These are phyloP conservation scores for Holcopasites calliopsidis DNA, from an alignment of 1,140 invertebrate genomes.

Conservation along the genomic window DNA sequence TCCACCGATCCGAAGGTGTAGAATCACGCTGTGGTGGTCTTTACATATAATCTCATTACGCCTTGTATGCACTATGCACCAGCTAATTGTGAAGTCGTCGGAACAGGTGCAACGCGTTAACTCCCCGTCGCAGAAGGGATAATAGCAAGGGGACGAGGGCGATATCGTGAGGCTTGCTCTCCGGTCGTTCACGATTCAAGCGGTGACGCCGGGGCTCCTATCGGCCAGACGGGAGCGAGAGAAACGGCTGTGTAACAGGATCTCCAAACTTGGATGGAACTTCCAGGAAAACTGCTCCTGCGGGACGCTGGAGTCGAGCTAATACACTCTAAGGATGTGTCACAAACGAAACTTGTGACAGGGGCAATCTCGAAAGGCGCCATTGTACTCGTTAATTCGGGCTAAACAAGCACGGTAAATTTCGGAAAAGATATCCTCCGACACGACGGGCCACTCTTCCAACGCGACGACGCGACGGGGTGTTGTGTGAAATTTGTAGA, in stretches of 20 bases:
- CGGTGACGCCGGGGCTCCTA: background rate
- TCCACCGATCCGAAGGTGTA: no score
- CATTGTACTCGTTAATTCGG: conserved; percentile 31
- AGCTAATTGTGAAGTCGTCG: conserved; percentile 16
- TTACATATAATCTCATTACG: no score
- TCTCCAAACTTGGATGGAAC: conserved; percentile 62
- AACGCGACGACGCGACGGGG: background rate
- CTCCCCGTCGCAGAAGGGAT: conserved; percentile 13
- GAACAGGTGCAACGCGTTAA: conserved; percentile 27
- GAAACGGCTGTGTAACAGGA: conserved; percentile 26
- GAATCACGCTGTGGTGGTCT: no score
- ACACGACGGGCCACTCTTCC: background rate
- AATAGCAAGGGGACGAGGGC: conserved; percentile 27
- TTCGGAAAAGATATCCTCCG: conserved; percentile 17
- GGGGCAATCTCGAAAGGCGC: conserved; percentile 32
- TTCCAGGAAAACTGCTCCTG: conserved; percentile 60
- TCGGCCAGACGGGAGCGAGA: conserved; percentile 51
- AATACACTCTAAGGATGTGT: conserved; percentile 48
- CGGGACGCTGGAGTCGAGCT: conserved; percentile 45
- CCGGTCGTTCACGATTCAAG: conserved; percentile 11
- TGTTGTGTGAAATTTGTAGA: conserved; percentile 34
- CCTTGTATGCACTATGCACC: no score
- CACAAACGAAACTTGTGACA: conserved; percentile 32
- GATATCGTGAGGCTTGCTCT: conserved; percentile 32
- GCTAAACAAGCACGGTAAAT: conserved; percentile 36